Base-by-base conservation (phyloP, 2,113 vertebrate genomes). In the Octodon degus region DNA sequence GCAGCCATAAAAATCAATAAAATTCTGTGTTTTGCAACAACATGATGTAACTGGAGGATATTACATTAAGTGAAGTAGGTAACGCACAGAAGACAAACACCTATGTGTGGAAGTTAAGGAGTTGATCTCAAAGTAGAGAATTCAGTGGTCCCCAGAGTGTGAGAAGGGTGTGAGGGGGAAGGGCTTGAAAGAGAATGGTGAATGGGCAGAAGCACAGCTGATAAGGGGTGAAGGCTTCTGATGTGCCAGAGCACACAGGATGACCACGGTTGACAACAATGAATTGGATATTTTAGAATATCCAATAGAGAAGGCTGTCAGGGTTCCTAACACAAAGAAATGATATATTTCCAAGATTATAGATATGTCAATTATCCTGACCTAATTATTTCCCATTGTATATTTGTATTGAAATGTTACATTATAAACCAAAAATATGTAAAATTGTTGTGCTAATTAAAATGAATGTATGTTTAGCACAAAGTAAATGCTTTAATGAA, bases 401-500 rank as follows among this genome's bases (percentile, higher is more conserved):
- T 62, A n/a, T 34, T 14, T 50, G 16, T 62, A 32, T 60, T 88
- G 83, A 67, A 67, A 22, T 63, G 32, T 19, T 20, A 40, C 62
- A 68, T n/a, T 91, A 24, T 55, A 81, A 19, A 50, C 43, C 32
- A 65, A 12, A 43, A 65, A n/a, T 17, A 80, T 63, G 27, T 63
- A 63, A 11, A 63, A 50, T 53, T 79, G 17, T 17, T 17, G 32
- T 53, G 32, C 22, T 19, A 37, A n/a, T 80, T 37, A 81, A 81
- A 90, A 32, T 37, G 40, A 34, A 68, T 8, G 68, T 68, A 55
- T 68, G 65, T 16, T 89, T 74, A 65, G 1, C 68, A 63, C 34
- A 91, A 65, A 88, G 32, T 58, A 96, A 43, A 77, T 97, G 32
- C 53, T 88, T 88, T 43, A 90, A 13, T 67, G 77, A 96, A 55